Base-by-base conservation (phyloP, 2,797 vertebrate species). In the Neosalanx taihuensis region DNA sequence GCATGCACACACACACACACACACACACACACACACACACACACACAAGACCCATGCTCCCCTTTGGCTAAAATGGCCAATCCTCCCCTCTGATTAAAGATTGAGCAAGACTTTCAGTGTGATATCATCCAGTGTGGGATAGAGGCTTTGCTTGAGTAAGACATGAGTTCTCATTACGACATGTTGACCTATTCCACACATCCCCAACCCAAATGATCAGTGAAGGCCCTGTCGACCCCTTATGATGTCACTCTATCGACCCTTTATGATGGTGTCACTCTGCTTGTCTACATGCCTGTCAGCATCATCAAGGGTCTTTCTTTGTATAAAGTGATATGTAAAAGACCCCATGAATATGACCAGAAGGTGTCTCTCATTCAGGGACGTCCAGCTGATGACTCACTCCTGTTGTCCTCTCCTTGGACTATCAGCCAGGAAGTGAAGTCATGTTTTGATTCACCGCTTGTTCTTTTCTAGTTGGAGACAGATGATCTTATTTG, bases 21-120 rank as follows among this genome's bases (percentile, higher is more conserved):
- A 18, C 49, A 67, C 60, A 4, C 18, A 3, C 17, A 10, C 6
- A 30, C 31, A 49, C 35, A 65, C 49, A 46, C 61, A 35, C 62
- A 77, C 74, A 46, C 56, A 30, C 41, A 64, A 77, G 72, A 53
- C 58, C 29, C 41, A 5, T 2, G 37, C 69, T 6, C 69, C 49
- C 29, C 2, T 63, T 0, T 3, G 51, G 71, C 37, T 29, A 3
- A 62, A 35, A 33, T 23, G 30, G 17, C 63, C 60, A 68, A 31
- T 78, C 76, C 73, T 77, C 81, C 78, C 49, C 76, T 87, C 86
- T 83, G 77, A 88, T 84, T 82, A 78, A 66, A 53, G 70, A 62
- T 76, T 62, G 74, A 86, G 80, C 56, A 33, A 9, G 35, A 72
- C 65, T 70, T 70, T n/a, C 33, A 62, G 46, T 65, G 70, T 71